These are phyloP conservation scores for Frankliniella intonsa DNA, from an alignment of 2,888 invertebrate genomes.

Conservation along the genomic window DNA sequence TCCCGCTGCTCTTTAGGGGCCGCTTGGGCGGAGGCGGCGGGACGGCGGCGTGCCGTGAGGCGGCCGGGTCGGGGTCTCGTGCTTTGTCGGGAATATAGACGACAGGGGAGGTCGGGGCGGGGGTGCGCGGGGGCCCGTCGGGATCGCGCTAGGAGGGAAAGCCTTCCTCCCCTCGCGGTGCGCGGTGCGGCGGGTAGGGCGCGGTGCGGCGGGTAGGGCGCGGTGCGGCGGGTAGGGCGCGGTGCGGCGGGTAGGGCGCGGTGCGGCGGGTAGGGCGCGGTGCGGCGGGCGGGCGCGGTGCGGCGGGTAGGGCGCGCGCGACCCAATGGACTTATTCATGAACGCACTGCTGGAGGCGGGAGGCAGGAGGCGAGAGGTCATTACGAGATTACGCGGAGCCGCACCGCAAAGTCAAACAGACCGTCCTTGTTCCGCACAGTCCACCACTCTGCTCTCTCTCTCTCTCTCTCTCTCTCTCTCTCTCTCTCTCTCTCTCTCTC, in stretches of 20 bases:
- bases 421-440: background rate
- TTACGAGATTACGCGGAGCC: background rate
- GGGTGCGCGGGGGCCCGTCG: no score
- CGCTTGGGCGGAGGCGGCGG: no score
- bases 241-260: background rate
- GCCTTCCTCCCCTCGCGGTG: background rate
- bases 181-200: background rate
- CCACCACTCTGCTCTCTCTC: background rate
- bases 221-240: background rate
- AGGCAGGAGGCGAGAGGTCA: background rate
- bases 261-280: background rate
- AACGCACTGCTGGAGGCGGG: background rate
- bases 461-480: background rate
- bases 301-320: background rate
- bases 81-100: no score
- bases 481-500: background rate
- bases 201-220: background rate
- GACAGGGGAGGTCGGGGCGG: no score
- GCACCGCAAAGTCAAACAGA: background rate
- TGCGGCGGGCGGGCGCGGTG: background rate
- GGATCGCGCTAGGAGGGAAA: no score
- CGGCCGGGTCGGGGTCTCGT: no score
- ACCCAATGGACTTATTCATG: background rate
- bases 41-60: no score
- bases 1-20: no score